These are phyloP conservation scores for Hermodice carunculata DNA, from an alignment of 2,888 invertebrate genomes.

Conservation along the genomic window DNA sequence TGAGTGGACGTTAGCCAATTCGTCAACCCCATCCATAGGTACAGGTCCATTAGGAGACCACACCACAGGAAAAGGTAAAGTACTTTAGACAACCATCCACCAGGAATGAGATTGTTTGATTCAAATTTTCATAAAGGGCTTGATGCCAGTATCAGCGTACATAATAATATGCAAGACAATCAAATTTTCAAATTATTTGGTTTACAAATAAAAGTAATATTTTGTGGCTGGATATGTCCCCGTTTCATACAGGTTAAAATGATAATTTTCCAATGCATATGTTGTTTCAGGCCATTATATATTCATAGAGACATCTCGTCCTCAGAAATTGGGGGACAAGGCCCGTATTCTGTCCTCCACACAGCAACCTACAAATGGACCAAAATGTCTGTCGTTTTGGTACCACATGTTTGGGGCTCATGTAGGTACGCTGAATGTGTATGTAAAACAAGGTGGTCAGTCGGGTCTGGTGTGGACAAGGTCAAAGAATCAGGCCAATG, in stretches of 20 bases:
- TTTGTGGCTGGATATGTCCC: too few relatives aligned
- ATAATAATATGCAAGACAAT: too few relatives aligned
- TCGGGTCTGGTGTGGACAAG: constrained; percentile 10
- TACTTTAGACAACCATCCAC: background rate
- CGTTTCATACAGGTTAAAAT: too few relatives aligned
- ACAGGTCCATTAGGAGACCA: constrained; percentile 21
- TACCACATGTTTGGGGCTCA: constrained; percentile 28
- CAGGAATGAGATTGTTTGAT: too few relatives aligned
- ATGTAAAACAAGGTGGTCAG: background rate
- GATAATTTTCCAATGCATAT: too few relatives aligned
- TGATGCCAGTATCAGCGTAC: too few relatives aligned
- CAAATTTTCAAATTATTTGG: too few relatives aligned
- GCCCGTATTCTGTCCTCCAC: constrained; percentile 12
- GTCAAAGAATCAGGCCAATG: constrained; percentile 18
- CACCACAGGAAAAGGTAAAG: constrained; percentile 16
- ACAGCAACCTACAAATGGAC: background rate
- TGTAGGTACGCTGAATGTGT: constrained; percentile 21
- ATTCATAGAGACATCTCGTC: background rate
- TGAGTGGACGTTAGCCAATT: background rate
- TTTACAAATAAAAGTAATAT: too few relatives aligned
- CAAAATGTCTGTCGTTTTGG: constrained; percentile 24
- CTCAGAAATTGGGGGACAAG: background rate
- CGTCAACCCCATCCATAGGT: background rate
- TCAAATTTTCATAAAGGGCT: too few relatives aligned
- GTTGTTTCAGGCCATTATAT: constrained; percentile 3